Percentiles rank a stretch among this genome's conserved stretches.
Evolutionary conservation across 2,113 vertebrate species (phyloP).

Genomic region (Heliornis fulica): DNA sequence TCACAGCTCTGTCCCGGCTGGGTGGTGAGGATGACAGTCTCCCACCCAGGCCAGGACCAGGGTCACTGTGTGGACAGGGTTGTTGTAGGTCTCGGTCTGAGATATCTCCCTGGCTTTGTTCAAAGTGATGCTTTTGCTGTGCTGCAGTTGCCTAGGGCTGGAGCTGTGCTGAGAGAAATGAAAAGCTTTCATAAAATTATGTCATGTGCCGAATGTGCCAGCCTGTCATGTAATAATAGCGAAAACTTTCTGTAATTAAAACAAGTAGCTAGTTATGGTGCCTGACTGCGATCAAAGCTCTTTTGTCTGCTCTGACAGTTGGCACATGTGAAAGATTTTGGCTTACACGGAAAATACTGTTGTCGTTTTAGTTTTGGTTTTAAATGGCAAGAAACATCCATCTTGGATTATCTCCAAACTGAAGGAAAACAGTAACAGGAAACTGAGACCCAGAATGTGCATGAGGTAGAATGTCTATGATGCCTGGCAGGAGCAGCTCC

Average conservation of each 20-base stretch:
- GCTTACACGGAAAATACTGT: constrained; percentile 50
- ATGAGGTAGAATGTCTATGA: not conserved
- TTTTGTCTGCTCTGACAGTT: constrained; percentile 62
- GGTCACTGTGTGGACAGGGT: fast-evolving
- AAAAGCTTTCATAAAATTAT: constrained; percentile 53
- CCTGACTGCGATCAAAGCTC: constrained; percentile 66
- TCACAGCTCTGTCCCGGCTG: not conserved
- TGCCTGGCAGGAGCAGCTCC: constrained; percentile 27
- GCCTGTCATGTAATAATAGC: constrained; percentile 39
- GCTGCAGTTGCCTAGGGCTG: constrained; percentile 51
- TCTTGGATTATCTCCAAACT: constrained; percentile 37
- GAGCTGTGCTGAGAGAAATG: constrained; percentile 34
- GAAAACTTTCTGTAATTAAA: constrained; percentile 70
- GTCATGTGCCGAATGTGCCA: constrained; percentile 58
- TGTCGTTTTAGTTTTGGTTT: constrained; percentile 61
- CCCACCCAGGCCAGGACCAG: not conserved
- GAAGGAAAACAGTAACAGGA: constrained; percentile 50
- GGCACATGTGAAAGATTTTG: constrained; percentile 62
- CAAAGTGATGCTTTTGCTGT: not conserved
- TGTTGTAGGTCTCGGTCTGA: not conserved
- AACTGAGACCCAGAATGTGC: constrained; percentile 19
- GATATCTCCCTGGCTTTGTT: not conserved
- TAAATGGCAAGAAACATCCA: constrained; percentile 36
- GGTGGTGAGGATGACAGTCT: not conserved
- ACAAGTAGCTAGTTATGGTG: constrained; percentile 65